phyloP scores from a whole-genome alignment of 2,113 vertebrate species.

The Boleophthalmus pectinirostris region DNA sequence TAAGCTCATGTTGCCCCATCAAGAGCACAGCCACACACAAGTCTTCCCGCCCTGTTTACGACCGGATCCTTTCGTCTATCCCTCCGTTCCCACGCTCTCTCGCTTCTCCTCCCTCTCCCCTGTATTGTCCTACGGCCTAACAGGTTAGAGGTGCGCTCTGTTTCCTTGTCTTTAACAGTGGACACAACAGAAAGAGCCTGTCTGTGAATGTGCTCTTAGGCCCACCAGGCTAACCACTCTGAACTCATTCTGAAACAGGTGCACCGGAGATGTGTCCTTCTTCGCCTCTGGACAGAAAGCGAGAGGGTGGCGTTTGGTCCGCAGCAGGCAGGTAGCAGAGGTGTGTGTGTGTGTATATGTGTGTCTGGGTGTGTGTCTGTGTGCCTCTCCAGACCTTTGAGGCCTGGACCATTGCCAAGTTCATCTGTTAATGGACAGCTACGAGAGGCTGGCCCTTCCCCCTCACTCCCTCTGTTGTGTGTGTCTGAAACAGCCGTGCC shows the following conservation, averaged over 20 bases:
- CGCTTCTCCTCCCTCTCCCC: constrained; percentile 57
- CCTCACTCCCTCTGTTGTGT: constrained; percentile 39
- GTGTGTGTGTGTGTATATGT: constrained; percentile 65
- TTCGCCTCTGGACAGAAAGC: constrained; percentile 84
- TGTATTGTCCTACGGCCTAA: constrained; percentile 76
- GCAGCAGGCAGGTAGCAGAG: constrained; percentile 84
- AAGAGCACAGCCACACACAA: constrained; percentile 61
- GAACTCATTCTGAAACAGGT: constrained; percentile 85
- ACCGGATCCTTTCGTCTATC: constrained; percentile 48
- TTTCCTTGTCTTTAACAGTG: constrained; percentile 72
- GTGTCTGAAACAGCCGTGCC: constrained; percentile 60
- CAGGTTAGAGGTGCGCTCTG: constrained; percentile 81
- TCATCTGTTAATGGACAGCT: constrained; percentile 99
- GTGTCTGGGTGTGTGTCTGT: constrained; percentile 70
- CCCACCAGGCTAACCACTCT: constrained; percentile 87
- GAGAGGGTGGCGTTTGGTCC: constrained; percentile 84
- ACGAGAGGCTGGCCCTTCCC: constrained; percentile 70
- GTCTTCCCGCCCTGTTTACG: constrained; percentile 65
- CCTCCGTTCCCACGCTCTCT: constrained; percentile 67
- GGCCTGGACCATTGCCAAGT: constrained; percentile 94
- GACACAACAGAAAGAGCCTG: constrained; percentile 49
- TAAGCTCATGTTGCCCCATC: constrained; percentile 70
- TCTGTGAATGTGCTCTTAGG: constrained; percentile 47
- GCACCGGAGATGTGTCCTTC: constrained; percentile 79
- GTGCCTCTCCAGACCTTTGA: constrained; percentile 88